A percentile compares a stretch with the other conserved stretches of the same genome.
Evolutionary conservation across 2,888 invertebrate species (phyloP).

Genomic region (Trimorus sp.): DNA sequence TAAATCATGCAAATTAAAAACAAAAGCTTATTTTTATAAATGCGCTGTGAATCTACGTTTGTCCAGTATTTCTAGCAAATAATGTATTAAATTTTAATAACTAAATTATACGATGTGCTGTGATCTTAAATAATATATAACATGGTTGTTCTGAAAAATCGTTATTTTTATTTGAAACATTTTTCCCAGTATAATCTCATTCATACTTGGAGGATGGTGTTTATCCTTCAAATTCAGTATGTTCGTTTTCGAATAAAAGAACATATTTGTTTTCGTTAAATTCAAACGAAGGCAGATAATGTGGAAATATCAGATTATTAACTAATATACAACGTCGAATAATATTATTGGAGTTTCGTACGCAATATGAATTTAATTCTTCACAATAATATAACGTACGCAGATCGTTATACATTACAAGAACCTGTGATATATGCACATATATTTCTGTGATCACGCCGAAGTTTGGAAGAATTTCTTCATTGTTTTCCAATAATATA

Average conservation of each 20-base stretch:
- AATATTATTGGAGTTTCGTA: background rate
- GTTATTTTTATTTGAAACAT: background rate
- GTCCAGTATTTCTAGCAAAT: too few relatives aligned
- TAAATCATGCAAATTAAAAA: too few relatives aligned
- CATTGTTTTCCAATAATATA: conserved; percentile 8
- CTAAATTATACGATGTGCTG: too few relatives aligned
- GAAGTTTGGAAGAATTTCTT: conserved; percentile 13
- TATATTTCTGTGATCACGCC: conserved; percentile 17
- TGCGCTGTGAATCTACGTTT: too few relatives aligned
- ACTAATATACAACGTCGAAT: conserved; percentile 11
- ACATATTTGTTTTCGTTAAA: conserved; percentile 31
- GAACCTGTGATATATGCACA: background rate
- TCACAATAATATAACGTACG: conserved; percentile 15
- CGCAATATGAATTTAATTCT: conserved; percentile 22
- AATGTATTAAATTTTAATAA: too few relatives aligned
- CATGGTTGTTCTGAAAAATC: too few relatives aligned
- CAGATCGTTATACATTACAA: conserved; percentile 15
- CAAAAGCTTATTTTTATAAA: too few relatives aligned
- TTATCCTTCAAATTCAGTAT: conserved; percentile 46
- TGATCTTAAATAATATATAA: too few relatives aligned
- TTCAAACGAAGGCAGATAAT: conserved; percentile 27
- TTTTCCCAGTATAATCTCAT: too few relatives aligned
- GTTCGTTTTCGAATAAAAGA: conserved; percentile 29
- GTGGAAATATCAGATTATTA: conserved; percentile 47
- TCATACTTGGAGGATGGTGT: too few relatives aligned